phyloP scores from a whole-genome alignment of 1,140 invertebrate species.

The Ruditapes philippinarum region DNA sequence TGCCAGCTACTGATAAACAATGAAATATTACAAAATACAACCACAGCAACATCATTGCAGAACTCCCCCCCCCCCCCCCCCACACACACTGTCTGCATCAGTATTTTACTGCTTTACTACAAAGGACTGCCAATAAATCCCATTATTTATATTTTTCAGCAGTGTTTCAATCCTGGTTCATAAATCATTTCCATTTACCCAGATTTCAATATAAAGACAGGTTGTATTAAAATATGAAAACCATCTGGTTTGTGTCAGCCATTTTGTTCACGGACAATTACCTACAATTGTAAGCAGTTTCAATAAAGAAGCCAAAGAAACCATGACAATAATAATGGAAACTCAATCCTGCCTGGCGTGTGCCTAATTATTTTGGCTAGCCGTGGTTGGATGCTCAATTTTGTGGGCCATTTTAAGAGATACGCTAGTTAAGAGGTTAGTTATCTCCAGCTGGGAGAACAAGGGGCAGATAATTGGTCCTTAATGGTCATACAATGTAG shows the following conservation, averaged over 20 bases:
- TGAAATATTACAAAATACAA: no score
- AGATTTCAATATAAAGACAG: background rate
- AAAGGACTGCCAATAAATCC: no score
- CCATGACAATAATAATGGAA: background rate
- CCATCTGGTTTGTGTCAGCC: background rate
- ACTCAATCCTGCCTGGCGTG: background rate
- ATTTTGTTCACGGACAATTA: slow-evolving; percentile 1
- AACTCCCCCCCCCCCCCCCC: no score
- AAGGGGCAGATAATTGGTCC: slow-evolving; percentile 19
- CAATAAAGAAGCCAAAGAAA: background rate
- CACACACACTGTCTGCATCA: no score
- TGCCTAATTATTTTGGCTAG: background rate
- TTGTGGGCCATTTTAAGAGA: slow-evolving; percentile 1
- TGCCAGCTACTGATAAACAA: no score
- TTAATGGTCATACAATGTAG: slow-evolving; percentile 21
- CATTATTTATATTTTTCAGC: background rate
- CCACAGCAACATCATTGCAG: no score
- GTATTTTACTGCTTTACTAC: no score
- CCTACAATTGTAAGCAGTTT: background rate
- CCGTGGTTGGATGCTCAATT: slow-evolving; percentile 12
- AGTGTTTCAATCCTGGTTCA: background rate
- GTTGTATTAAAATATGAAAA: background rate
- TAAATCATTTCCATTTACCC: background rate
- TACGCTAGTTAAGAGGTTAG: background rate
- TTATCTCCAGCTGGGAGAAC: slow-evolving; percentile 20